A percentile compares a stretch with the other conserved stretches of the same genome.
Evolutionary conservation across 1,140 invertebrate species (phyloP).

Genomic region (Acyrthosiphon pisum): DNA sequence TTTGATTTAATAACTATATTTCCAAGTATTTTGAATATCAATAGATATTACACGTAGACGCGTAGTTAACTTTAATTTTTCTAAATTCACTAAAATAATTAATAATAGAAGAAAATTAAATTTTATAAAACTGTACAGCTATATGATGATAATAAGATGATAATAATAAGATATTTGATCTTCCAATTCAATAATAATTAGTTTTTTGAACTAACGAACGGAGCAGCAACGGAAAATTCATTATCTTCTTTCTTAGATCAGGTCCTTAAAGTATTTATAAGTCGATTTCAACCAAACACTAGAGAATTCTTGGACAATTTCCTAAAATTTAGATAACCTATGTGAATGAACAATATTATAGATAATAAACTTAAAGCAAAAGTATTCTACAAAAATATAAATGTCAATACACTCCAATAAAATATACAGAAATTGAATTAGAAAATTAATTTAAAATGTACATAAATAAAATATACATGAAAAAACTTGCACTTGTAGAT

Average conservation of each 20-base stretch:
- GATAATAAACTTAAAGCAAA: not conserved
- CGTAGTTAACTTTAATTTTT: too few relatives aligned
- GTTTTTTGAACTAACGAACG: not conserved
- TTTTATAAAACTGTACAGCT: not conserved
- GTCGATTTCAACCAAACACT: not conserved
- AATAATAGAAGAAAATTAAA: not conserved
- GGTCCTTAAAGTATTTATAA: not conserved
- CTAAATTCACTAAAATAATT: not conserved
- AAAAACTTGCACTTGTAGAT: not conserved
- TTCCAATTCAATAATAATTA: not conserved
- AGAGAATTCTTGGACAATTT: not conserved
- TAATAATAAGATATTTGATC: too few relatives aligned
- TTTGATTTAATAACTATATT: not conserved
- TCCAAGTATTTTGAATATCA: not conserved
- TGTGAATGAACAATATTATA: not conserved
- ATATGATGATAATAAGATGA: too few relatives aligned
- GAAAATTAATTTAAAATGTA: not conserved
- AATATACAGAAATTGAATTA: not conserved
- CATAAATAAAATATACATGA: too few relatives aligned
- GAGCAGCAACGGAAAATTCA: not conserved
- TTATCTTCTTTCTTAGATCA: not conserved
- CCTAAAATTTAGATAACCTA: constrained; percentile 1
- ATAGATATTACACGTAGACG: not conserved
- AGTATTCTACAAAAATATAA: constrained; percentile 2
- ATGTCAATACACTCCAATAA: not conserved